These are phyloP conservation scores for Paralvinella palmiformis DNA, from an alignment of 1,140 invertebrate genomes.

Conservation along the genomic window DNA sequence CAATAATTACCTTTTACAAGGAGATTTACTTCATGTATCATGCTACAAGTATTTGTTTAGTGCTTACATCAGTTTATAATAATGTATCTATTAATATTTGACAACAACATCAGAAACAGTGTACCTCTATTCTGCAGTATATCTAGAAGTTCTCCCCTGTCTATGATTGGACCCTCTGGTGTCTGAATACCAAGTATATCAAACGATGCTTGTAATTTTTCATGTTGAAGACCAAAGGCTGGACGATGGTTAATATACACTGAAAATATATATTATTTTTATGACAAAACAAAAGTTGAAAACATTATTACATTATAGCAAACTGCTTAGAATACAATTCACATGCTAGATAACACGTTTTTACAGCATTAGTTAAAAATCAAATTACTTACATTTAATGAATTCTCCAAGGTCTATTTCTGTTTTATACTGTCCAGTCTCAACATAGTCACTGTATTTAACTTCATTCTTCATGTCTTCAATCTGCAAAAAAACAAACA, in stretches of 20 bases:
- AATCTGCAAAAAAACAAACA: constrained; percentile 57
- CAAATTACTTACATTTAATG: constrained; percentile 53
- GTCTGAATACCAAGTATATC: constrained; percentile 35
- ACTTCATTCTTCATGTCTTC: constrained; percentile 64
- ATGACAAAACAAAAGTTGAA: no score
- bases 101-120: constrained; percentile 2
- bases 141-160: constrained; percentile 42
- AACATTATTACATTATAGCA: no score
- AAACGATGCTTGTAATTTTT: constrained; percentile 42
- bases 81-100: background rate
- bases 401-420: constrained; percentile 65
- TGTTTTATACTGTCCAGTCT: constrained; percentile 51
- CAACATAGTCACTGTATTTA: constrained; percentile 57
- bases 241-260: constrained; percentile 68
- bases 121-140: constrained; percentile 45
- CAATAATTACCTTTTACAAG: no score
- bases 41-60: background rate
- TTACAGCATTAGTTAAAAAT: no score
- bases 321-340: no score
- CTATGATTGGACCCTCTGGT: constrained; percentile 28
- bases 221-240: constrained; percentile 48
- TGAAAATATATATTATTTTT: no score
- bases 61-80: background rate
- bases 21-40: no score
- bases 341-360: no score